Evolutionary conservation across 2,797 vertebrate genomes (phyloP).

Genomic region (Enteromius unitaeniatus): DNA sequence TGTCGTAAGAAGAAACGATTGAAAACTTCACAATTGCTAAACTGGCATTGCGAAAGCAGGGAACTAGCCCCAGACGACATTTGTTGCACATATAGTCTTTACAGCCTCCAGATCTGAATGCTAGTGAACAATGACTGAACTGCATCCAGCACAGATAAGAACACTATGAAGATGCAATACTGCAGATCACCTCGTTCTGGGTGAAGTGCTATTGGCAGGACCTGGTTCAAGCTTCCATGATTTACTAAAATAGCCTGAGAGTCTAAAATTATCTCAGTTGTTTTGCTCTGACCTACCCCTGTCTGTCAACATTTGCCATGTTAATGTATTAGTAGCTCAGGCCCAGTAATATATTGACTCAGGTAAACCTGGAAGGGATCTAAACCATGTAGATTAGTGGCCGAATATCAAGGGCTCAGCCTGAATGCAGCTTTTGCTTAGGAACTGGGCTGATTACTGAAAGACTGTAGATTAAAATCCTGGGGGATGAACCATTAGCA

Average conservation of each 20-base stretch:
- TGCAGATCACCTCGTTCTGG: constrained; percentile 4
- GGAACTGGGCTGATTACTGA: not conserved
- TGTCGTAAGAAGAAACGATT: constrained; percentile 15
- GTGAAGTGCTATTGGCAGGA: not conserved
- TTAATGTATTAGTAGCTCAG: not conserved
- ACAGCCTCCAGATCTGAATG: not conserved
- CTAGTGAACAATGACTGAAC: constrained; percentile 18
- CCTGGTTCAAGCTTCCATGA: constrained; percentile 6
- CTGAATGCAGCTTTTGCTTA: not conserved
- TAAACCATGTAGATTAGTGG: not conserved
- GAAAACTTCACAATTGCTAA: constrained; percentile 27
- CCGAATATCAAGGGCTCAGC: not conserved
- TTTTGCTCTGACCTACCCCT: not conserved
- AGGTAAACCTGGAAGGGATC: not conserved
- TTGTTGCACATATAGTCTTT: not conserved
- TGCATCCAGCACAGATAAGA: constrained; percentile 19
- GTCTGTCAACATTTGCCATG: constrained; percentile 20
- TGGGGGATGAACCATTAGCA: not conserved
- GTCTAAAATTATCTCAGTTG: constrained; percentile 8
- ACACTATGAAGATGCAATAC: not conserved
- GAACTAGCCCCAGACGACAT: not conserved
- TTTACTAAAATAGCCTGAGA: constrained; percentile 9
- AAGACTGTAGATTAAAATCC: not conserved
- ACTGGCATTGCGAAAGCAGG: constrained; percentile 21
- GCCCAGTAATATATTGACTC: not conserved